Evolutionary conservation across 2,888 invertebrate species (phyloP), one percentile per base, ranked within the genome.

Genomic region (Tachina lurida): DNA sequence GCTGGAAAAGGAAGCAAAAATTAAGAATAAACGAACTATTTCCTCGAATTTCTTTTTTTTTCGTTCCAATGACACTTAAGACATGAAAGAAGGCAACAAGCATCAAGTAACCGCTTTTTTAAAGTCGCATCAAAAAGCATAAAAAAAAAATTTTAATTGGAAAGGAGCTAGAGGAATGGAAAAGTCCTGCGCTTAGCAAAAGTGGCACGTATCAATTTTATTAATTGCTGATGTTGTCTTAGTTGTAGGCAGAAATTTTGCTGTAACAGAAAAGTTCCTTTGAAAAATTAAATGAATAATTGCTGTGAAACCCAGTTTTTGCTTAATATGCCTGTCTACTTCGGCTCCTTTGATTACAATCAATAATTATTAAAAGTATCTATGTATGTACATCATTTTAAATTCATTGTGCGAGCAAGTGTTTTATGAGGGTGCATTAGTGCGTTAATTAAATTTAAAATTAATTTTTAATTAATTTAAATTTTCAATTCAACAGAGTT

Each of bases 151-250:
- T 22, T 45, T 54, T 17, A 17, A 19, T 22, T 47, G 31, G 31
- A 67, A 67, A 15, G 10, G 4, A 49, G n/a, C 15, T 49, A 5
- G n/a, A 49, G 8, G 22, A n/a, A 49, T 19, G 15, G 49, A 63
- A 74, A 0, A 63, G 45, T 39, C 47, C 70, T 31, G 70, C 7
- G 31, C 70, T 63, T 68, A 19, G 43, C 63, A 81, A 85, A 68
- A 70, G 43, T 70, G 78, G 63, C 85, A 85, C 74, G 82, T 82
- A 83, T 77, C 63, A 31, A 78, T 68, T 78, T 70, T 22, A 41
- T 49, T 56, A 76, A 80, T 84, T 67, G 63, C 63, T 74, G 74
- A 78, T 70, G 52, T 52, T 63, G 22, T 62, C 17, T 71, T 63
- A 52, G 13, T 62, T 45, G 17, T 17, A 39, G 56, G n/a, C 9